Base-by-base conservation (phyloP, 2,113 vertebrate genomes). In the Clarias macrocephalus region DNA sequence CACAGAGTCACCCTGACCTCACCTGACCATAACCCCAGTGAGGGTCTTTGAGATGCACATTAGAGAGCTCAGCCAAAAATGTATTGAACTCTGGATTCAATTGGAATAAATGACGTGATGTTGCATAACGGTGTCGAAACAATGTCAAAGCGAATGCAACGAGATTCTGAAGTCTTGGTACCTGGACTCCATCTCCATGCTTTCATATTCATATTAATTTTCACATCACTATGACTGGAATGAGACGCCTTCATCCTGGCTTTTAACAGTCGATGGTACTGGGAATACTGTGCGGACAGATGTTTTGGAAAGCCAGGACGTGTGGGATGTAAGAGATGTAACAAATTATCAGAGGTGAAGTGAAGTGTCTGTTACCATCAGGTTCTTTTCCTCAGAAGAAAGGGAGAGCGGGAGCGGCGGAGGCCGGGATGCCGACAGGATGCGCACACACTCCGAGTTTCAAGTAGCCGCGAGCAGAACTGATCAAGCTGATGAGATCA, bases 401-500 rank as follows among this genome's bases (percentile, higher is more conserved):
- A 42, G 10, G 70, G 21, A 23, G 21, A 48, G 70, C 23, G 70
- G 70, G 19, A 73, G 5, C 3, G 70, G 37, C 37, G 19, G 70
- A 48, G 37, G 19, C 70, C 23, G 37, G 23, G 65, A 42, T 59
- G 28, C 48, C 30, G 9, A 57, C 66, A 57, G 65, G 19, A 72
- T 56, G 28, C 66, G 12, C 11, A 28, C 77, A 73, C 66, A 60
- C 72, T 15, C 82, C 25, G 13, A 80, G 66, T 80, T 65, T 19
- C 18, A 60, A 87, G 60, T 88, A 86, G 88, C 92, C 91, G 80
- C 84, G 88, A 93, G 91, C 89, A 77, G 84, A 73, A 77, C 90
- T 92, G 93, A 93, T 81, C 56, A 81, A 81, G 30, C n/a, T 60
- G 9, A 33, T 87, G 84, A 93, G 93, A 95, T 94, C 92, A 94